Base-by-base conservation (phyloP, 2,888 invertebrate genomes). In the Lycia hirtaria region DNA sequence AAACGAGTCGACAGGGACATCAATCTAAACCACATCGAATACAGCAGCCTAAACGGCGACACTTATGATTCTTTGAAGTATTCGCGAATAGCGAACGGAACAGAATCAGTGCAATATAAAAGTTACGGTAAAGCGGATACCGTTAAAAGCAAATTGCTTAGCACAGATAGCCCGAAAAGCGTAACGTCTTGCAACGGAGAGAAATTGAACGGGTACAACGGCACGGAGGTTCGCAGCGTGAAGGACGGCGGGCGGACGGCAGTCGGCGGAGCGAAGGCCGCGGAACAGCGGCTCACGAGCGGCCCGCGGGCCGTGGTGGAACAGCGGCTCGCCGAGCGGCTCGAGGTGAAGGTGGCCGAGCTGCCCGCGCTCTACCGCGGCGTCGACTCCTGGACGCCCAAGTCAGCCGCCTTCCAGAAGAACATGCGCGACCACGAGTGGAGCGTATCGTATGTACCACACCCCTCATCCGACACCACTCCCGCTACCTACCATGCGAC, bases 371-470 rank as follows among this genome's bases (percentile, higher is more conserved):
- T 95, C 64, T 95, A 95, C 86, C 93, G 95, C 72, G 94, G 95
- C 58, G 93, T 95, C 80, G 92, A 91, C 71, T 95, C 95, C 74
- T 96, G 96, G 96, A 95, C 95, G 78, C 95, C 95, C 80, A 96
- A 96, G 91, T 96, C 92, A 15, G 87, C 88, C 73, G 87, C 90
- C 62, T 93, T 93, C 83, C 92, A 91, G 87, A 92, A 91, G 85
- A 92, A 87, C 72, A 92, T 93, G 89, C 90, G 89, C 62, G 92
- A 92, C 67, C 92, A 93, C 86, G 92, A 93, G 81, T 93, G 92
- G 92, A 93, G 92, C 82, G 90, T 92, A 80, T 92, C 92, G 92
- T 92, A 92, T 86, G 92, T 92, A 92, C 82, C 70, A 60, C 28
- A 62, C 24, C 41, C 37, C 4, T 5, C 4, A 62, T 50, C 56